phyloP scores from a whole-genome alignment of 2,797 vertebrate species.

The Propithecus deckenii region DNA sequence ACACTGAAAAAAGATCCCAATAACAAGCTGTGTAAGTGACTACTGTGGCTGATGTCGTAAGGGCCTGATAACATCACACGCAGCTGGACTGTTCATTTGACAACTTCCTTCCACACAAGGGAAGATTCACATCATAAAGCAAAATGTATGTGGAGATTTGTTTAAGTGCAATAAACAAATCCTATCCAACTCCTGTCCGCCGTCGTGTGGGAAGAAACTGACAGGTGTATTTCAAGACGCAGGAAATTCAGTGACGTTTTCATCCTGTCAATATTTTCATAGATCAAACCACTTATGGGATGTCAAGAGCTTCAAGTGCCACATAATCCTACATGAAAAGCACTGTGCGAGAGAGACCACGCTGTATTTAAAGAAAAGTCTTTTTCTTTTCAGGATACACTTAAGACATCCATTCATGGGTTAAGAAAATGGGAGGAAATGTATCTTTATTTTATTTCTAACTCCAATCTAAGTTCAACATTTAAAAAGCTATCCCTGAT shows the following conservation, averaged over 20 bases:
- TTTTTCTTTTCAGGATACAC: not conserved
- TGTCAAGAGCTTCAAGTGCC: not conserved
- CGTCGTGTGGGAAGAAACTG: not conserved
- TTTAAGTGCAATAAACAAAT: not conserved
- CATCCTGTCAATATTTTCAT: not conserved
- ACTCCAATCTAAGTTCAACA: not conserved
- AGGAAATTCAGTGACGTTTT: not conserved
- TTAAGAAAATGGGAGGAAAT: not conserved
- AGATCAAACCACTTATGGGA: not conserved
- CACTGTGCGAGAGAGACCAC: not conserved
- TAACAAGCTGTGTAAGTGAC: not conserved
- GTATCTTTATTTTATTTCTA: constrained; percentile 19
- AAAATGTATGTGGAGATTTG: not conserved
- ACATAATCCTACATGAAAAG: not conserved
- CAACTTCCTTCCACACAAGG: not conserved
- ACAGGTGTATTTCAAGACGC: not conserved
- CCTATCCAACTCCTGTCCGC: not conserved
- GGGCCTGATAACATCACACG: not conserved
- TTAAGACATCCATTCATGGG: not conserved
- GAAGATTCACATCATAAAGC: not conserved
- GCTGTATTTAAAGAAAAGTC: not conserved
- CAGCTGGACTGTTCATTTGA: not conserved
- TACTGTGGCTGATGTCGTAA: not conserved
- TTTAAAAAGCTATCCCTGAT: not conserved
- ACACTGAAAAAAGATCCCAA: not conserved